These are phyloP conservation scores for Colletes latitarsis DNA, from an alignment of 1,140 invertebrate genomes.

Conservation along the genomic window DNA sequence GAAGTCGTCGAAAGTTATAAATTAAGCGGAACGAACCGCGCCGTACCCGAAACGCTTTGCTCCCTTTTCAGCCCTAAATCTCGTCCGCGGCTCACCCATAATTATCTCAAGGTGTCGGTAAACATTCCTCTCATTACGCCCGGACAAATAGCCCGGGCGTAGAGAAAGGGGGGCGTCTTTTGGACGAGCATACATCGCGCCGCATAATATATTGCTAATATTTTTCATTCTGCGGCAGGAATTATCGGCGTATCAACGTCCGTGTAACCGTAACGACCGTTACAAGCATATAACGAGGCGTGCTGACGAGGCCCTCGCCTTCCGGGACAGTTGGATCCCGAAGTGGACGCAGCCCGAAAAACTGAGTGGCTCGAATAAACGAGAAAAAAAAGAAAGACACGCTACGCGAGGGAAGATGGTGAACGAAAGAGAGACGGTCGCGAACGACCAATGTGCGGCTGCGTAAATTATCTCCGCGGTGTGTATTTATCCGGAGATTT, in stretches of 20 bases:
- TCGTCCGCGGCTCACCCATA: conserved; percentile 14
- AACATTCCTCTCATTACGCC: conserved; percentile 46
- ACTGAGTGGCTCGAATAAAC: conserved; percentile 18
- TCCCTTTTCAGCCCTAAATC: conserved; percentile 23
- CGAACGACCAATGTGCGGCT: conserved; percentile 66
- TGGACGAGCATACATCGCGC: background rate
- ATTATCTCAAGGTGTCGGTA: conserved; percentile 47
- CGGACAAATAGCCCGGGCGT: background rate
- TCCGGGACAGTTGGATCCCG: conserved; percentile 54
- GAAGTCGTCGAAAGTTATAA: conserved; percentile 40
- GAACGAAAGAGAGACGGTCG: background rate
- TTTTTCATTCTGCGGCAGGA: conserved; percentile 12
- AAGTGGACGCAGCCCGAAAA: conserved; percentile 60
- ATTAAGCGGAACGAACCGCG: background rate
- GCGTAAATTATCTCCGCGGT: conserved; percentile 79
- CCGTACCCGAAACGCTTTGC: background rate
- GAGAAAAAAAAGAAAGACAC: background rate
- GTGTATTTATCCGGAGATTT: conserved; percentile 80
- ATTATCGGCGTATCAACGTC: conserved; percentile 59
- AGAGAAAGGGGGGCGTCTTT: background rate
- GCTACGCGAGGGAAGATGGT: background rate
- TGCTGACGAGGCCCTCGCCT: conserved; percentile 46
- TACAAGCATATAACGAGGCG: conserved; percentile 49
- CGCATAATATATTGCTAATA: conserved; percentile 40
- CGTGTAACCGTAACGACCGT: conserved; percentile 43